Percentiles rank a stretch among this genome's conserved stretches.
These are phyloP conservation scores for Mareca penelope DNA, from an alignment of 2,797 vertebrate genomes.

Conservation along the genomic window DNA sequence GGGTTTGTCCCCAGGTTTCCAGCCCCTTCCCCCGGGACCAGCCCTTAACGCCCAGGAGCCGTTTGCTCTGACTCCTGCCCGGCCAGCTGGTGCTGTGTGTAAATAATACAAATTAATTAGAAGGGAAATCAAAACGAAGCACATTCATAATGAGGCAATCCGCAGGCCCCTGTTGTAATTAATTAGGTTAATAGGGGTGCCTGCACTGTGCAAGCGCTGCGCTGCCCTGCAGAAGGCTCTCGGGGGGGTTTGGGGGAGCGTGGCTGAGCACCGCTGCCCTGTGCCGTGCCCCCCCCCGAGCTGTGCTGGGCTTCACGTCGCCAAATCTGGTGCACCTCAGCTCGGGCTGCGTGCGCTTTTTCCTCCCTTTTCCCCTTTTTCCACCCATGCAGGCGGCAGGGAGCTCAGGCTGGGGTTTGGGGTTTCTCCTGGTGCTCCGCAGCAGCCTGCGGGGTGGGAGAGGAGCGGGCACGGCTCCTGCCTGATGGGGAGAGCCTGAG, in stretches of 20 bases:
- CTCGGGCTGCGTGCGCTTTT: fast-evolving
- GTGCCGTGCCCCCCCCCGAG: fast-evolving
- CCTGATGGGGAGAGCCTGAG: neutral
- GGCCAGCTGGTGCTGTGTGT: neutral
- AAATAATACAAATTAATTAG: constrained; percentile 65
- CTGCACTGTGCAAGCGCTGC: neutral
- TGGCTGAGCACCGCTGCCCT: neutral
- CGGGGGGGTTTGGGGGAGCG: neutral
- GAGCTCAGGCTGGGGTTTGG: neutral
- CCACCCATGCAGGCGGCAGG: neutral
- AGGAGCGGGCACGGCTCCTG: neutral
- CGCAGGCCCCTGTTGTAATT: constrained; percentile 25
- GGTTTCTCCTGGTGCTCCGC: neutral
- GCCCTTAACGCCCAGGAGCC: neutral
- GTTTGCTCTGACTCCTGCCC: neutral
- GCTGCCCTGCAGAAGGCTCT: neutral
- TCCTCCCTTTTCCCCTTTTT: neutral
- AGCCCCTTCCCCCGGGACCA: neutral
- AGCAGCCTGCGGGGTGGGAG: neutral
- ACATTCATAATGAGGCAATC: constrained; percentile 55
- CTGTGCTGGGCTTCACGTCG: fast-evolving
- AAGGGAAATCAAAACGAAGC: constrained; percentile 47
- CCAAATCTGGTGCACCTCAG: neutral
- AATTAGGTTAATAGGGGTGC: constrained; percentile 19
- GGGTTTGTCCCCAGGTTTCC: neutral